These are phyloP conservation scores for Oncorhynchus clarkii DNA, from an alignment of 2,113 vertebrate genomes.

Conservation along the genomic window DNA sequence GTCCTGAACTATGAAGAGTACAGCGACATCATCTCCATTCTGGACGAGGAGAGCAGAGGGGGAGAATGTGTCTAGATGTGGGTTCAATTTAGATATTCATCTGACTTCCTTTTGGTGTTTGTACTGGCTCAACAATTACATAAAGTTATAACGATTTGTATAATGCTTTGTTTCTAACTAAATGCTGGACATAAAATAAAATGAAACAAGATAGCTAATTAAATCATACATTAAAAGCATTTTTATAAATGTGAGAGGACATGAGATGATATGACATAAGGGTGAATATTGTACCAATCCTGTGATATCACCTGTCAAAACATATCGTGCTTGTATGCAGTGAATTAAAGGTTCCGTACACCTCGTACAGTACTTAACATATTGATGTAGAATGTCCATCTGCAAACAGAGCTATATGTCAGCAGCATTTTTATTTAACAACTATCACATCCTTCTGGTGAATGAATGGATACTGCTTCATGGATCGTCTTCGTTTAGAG, in stretches of 20 bases:
- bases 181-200: no score
- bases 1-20: conserved; percentile 16
- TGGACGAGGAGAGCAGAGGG: not conserved
- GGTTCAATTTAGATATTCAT: not conserved
- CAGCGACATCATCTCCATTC: conserved; percentile 1
- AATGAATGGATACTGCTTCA: not conserved
- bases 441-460: not conserved
- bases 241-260: not conserved
- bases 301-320: not conserved
- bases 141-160: no score
- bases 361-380: no score
- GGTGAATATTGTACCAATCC: not conserved
- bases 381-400: no score
- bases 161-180: no score
- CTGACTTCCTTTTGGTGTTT: not conserved
- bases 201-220: no score
- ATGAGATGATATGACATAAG: not conserved
- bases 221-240: no score
- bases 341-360: not conserved
- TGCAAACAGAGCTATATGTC: not conserved
- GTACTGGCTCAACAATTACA: not conserved
- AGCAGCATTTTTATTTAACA: not conserved
- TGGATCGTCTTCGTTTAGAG: not conserved
- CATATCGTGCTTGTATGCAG: not conserved
- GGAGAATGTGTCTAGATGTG: not conserved